Evolutionary conservation across 2,888 invertebrate genomes (phyloP).

Genomic region (Leptinotarsa peninsularis): DNA sequence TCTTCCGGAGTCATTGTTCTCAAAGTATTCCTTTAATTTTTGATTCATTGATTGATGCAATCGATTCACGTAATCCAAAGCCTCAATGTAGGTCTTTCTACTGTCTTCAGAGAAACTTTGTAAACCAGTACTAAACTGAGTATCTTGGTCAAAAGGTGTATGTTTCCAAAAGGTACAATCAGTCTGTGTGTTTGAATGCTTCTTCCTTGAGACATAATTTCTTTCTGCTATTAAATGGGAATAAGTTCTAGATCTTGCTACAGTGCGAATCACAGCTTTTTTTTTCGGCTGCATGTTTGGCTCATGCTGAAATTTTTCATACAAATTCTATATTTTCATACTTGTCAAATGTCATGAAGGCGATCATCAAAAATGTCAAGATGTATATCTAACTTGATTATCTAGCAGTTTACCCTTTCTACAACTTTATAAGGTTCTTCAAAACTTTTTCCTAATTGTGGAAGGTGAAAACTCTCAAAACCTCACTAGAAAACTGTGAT

Average conservation of each 20-base stretch:
- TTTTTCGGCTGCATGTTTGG: slow-evolving; percentile 6
- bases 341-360: slow-evolving; percentile 2
- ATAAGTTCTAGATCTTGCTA: slow-evolving; percentile 15
- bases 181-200: slow-evolving; percentile 6
- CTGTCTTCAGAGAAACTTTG: slow-evolving; percentile 33
- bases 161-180: slow-evolving; percentile 8
- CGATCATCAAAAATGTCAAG: background rate
- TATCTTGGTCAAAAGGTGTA: slow-evolving; percentile 3
- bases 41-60: slow-evolving; percentile 44
- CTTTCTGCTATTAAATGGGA: slow-evolving; percentile 4
- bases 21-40: slow-evolving; percentile 28
- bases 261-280: background rate
- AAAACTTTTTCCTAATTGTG: too few species aligned
- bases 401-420: too few species aligned
- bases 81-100: slow-evolving; percentile 29
- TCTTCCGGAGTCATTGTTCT: slow-evolving; percentile 21
- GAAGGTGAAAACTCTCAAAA: too few species aligned
- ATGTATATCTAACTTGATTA: too few species aligned
- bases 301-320: slow-evolving; percentile 11
- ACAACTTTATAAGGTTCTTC: too few species aligned
- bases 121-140: slow-evolving; percentile 15
- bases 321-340: background rate
- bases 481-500: too few species aligned
- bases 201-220: slow-evolving; percentile 17
- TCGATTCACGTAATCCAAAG: slow-evolving; percentile 44